A percentile compares a stretch with the other conserved stretches of the same genome.
Evolutionary conservation across 30 jellyfish, hydroid and myxozoan species (phyloP).

Genomic region (Pelagia noctiluca): DNA sequence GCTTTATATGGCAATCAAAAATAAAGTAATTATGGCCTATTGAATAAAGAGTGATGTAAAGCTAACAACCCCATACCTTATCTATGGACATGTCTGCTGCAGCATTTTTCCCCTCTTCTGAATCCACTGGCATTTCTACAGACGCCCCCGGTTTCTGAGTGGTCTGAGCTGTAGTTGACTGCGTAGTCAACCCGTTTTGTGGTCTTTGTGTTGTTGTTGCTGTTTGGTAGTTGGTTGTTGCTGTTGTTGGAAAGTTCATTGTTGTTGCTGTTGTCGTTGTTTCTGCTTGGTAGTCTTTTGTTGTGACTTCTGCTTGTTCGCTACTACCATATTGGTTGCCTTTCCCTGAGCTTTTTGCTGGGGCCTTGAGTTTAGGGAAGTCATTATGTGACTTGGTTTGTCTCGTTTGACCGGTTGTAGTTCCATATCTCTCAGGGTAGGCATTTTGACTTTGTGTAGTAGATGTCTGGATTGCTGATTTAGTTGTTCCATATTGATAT

Average conservation of each 20-base stretch:
- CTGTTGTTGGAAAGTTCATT: slow-evolving; percentile 27
- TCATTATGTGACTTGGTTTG: too few species aligned
- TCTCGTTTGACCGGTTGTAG: background rate
- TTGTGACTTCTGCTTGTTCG: too few species aligned
- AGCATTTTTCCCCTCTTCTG: background rate
- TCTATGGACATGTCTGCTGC: slow-evolving; percentile 18
- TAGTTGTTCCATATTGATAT: background rate
- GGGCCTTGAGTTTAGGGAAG: too few species aligned
- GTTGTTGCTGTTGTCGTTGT: too few species aligned
- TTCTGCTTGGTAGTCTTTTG: too few species aligned
- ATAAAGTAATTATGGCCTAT: too few species aligned
- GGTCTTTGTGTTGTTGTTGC: slow-evolving; percentile 32
- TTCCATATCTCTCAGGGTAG: slow-evolving; percentile 11
- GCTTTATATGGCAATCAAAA: too few species aligned
- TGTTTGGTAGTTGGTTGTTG: slow-evolving; percentile 23
- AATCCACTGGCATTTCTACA: slow-evolving; percentile 47
- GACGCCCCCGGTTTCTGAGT: slow-evolving; percentile 52
- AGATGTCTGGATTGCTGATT: background rate
- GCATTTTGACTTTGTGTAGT: background rate
- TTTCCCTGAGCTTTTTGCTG: too few species aligned
- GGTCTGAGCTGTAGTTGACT: slow-evolving; percentile 20
- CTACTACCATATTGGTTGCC: too few species aligned
- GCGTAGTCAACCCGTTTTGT: too few species aligned
- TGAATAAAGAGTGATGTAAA: too few species aligned
- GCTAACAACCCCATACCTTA: slow-evolving; percentile 42